Evolutionary conservation across 2,888 invertebrate species (phyloP).

Genomic region (Apeira syringaria): DNA sequence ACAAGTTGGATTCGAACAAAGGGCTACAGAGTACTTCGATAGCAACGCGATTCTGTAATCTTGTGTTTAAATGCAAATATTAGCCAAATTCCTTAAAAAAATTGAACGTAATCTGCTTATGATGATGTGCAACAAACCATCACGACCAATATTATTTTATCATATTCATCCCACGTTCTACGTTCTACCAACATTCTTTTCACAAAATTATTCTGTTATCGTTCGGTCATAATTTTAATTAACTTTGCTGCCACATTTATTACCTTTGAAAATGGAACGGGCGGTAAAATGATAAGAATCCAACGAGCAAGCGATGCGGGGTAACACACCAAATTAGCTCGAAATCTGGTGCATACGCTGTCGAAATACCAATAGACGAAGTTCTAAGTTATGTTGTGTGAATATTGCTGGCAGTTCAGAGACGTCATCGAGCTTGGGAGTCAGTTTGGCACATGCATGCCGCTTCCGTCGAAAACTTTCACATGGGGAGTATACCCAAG

Average conservation of each 20-base stretch:
- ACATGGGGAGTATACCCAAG: conserved; percentile 34
- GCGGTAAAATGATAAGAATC: conserved; percentile 22
- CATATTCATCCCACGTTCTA: too few relatives aligned
- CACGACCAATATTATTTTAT: too few relatives aligned
- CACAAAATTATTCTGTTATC: conserved; percentile 10
- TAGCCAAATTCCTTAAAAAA: too few relatives aligned
- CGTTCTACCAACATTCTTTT: neutral
- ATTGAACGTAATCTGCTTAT: too few relatives aligned
- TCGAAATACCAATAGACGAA: conserved; percentile 16
- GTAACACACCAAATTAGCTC: conserved; percentile 9
- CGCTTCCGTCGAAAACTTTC: conserved; percentile 41
- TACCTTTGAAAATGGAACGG: conserved; percentile 16
- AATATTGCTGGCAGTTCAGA: conserved; percentile 20
- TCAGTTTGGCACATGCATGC: conserved; percentile 46
- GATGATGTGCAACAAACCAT: too few relatives aligned
- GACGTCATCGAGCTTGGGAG: conserved; percentile 22
- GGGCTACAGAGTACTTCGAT: too few relatives aligned
- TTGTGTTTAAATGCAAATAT: too few relatives aligned
- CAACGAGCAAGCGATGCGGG: conserved; percentile 1
- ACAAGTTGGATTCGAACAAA: too few relatives aligned
- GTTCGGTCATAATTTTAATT: conserved; percentile 15
- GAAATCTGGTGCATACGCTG: conserved; percentile 3
- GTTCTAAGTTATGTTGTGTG: conserved; percentile 25
- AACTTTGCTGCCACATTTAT: conserved; percentile 20
- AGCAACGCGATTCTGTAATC: too few relatives aligned